A percentile compares a stretch with the other conserved stretches of the same genome.
phyloP scores from a whole-genome alignment of 2,113 vertebrate genomes.

The Microtus richardsoni region DNA sequence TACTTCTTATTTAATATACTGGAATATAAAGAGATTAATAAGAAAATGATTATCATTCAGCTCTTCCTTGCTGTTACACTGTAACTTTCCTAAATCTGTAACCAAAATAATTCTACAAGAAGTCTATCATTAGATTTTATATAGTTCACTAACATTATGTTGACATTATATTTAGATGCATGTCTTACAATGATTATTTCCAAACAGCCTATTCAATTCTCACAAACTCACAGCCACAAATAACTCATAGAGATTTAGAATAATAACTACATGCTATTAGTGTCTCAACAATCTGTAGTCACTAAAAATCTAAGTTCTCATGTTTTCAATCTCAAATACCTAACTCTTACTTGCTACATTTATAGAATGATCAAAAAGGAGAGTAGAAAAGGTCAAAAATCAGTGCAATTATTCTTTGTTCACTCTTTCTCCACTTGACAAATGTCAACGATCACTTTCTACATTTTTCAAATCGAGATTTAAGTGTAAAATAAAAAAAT shows the following conservation, averaged over 20 bases:
- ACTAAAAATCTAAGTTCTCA: constrained; percentile 26
- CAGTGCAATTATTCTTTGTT: not conserved
- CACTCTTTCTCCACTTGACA: not conserved
- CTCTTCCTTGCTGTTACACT: constrained; percentile 14
- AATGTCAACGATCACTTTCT: constrained; percentile 27
- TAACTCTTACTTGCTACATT: constrained; percentile 31
- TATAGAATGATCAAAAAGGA: constrained; percentile 6
- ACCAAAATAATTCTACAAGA: constrained; percentile 47
- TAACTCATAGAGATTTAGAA: constrained; percentile 21
- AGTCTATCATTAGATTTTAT: constrained; percentile 44
- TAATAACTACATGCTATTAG: constrained; percentile 19
- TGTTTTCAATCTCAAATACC: constrained; percentile 19
- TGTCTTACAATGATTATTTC: constrained; percentile 40
- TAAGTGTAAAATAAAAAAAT: constrained; percentile 48
- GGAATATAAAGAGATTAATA: constrained; percentile 8
- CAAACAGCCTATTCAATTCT: constrained; percentile 36
- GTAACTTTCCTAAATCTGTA: not conserved
- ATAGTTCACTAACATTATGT: not conserved
- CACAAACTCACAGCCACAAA: constrained; percentile 34
- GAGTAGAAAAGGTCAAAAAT: constrained; percentile 22
- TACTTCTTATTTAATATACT: not conserved
- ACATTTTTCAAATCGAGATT: constrained; percentile 29
- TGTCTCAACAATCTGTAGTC: constrained; percentile 23
- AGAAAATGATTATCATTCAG: not conserved
- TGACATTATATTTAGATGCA: not conserved